phyloP scores from a whole-genome alignment of 2,113 vertebrate species.

The Agapornis roseicollis region DNA sequence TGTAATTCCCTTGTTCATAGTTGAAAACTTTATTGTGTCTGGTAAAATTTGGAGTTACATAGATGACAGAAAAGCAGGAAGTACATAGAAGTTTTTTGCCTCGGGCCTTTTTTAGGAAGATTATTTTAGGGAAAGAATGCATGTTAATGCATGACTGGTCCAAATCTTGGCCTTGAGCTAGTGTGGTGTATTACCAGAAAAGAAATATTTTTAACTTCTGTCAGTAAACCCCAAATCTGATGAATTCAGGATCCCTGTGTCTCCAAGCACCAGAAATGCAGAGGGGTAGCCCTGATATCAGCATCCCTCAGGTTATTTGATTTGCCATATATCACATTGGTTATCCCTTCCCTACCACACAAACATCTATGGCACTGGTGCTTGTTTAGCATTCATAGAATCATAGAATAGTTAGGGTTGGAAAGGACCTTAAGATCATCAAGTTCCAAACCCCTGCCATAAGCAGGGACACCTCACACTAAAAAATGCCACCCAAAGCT shows the following conservation, averaged over 20 bases:
- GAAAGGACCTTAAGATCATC: too few relatives aligned
- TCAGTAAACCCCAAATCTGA: neutral
- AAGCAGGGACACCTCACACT: too few relatives aligned
- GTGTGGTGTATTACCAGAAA: neutral
- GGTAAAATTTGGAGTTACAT: neutral
- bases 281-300: neutral
- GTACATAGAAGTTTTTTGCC: neutral
- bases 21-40: neutral
- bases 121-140: neutral
- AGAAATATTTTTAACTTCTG: neutral
- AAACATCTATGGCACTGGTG: neutral
- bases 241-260: neutral
- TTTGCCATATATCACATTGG: rapidly evolving
- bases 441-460: too few relatives aligned
- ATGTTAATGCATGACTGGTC: neutral
- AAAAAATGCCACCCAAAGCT: too few relatives aligned
- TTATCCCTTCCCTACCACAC: neutral
- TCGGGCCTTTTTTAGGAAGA: neutral
- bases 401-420: too few relatives aligned
- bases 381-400: neutral
- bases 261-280: neutral
- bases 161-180: neutral
- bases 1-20: neutral
- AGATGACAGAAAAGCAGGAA: neutral
- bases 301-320: neutral